These are phyloP conservation scores for Bombus consobrinus DNA, from an alignment of 1,140 invertebrate genomes.

Conservation along the genomic window DNA sequence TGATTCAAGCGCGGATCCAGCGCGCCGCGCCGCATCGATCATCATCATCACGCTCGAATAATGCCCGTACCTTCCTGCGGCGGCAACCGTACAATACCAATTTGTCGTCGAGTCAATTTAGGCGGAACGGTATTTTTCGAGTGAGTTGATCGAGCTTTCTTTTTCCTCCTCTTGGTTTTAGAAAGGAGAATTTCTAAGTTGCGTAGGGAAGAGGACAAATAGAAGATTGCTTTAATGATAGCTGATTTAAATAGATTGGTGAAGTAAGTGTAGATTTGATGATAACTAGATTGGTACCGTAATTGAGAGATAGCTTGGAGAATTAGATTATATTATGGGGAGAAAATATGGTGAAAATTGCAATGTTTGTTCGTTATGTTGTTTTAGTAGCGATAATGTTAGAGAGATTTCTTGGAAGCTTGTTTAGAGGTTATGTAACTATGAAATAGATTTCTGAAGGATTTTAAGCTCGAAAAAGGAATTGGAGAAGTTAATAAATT, in stretches of 20 bases:
- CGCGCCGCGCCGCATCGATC: constrained; percentile 46
- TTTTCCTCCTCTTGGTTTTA: not conserved
- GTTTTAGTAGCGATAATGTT: not conserved
- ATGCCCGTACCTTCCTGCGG: constrained; percentile 4
- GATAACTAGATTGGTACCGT: not conserved
- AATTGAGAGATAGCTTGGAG: not conserved
- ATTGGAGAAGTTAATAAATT: not conserved
- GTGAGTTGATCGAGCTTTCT: not conserved
- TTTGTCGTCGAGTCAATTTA: constrained; percentile 55
- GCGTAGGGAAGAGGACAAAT: not conserved
- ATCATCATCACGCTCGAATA: constrained; percentile 60
- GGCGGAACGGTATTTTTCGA: constrained; percentile 8
- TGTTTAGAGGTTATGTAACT: not conserved
- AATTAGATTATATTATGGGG: not conserved
- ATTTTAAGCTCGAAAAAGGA: not conserved
- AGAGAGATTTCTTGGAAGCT: not conserved
- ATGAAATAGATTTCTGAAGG: not conserved
- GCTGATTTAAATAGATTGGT: not conserved
- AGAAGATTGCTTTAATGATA: not conserved
- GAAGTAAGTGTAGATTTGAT: not conserved
- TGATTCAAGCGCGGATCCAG: constrained; percentile 57
- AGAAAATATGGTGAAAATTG: too few species aligned
- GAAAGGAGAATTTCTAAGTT: not conserved
- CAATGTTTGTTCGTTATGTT: not conserved
- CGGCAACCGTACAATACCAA: constrained; percentile 40